Evolutionary conservation across 2,113 vertebrate species (phyloP), one percentile per base, ranked within the genome.

Genomic region (Seriola quinqueradiata): DNA sequence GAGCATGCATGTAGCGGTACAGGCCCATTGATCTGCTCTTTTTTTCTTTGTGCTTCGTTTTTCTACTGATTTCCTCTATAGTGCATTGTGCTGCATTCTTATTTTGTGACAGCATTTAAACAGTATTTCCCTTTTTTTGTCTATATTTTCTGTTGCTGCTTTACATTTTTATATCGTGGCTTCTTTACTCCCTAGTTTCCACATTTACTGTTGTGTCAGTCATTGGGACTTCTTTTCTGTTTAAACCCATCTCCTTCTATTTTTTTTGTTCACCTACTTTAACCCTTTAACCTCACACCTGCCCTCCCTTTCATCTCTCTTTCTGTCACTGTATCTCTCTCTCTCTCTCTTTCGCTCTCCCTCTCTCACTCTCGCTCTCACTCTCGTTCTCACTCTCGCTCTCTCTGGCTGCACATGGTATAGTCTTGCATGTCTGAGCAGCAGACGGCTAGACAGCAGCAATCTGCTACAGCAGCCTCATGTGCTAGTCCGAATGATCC

Each of bases 361-460:
- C 13, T 71, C 32, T 66, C 46, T 75, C n/a, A 64, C 64, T 48
- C 8, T 73, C 13, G 74, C 48, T 61, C 52, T 65, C 64, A 63
- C 67, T 50, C 44, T 38, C 50, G 59, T 38, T 66, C 69, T 68
- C 75, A 75, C 65, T 75, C 77, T 65, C 83, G 64, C 83, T 90
- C 90, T 82, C 66, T 79, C 68, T 67, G 75, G 52, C 81, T 89
- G 82, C 90, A 87, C 83, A 90, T 91, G 91, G 90, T 91, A 87
- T 73, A 89, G 89, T 91, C 93, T 90, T 91, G 92, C 90, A 93
- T 94, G 93, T 93, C 93, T 93, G 93, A 93, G 87, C 92, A 93
- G 87, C 87, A 93, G 92, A 94, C 91, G 87, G 90, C 93, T 72
- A 93, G 92, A 92, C 92, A 81, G 87, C 86, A 86, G 84, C 90